A percentile compares a stretch with the other conserved stretches of the same genome.
Conservation (phyloP, 2,888 invertebrate genomes). For the Dicyrtomina minuta region DNA sequence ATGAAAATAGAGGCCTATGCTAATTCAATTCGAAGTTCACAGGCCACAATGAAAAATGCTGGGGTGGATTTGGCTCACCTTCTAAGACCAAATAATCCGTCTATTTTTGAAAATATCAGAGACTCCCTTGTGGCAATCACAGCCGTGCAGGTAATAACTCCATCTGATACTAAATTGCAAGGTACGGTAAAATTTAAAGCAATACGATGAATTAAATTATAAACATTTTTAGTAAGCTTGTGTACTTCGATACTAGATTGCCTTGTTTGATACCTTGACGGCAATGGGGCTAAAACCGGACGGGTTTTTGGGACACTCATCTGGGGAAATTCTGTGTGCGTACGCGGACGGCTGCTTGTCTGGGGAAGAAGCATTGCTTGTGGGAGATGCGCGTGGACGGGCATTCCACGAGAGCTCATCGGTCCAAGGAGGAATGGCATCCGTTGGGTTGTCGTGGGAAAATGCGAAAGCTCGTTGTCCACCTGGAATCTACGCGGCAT, state of each 20-base stretch:
- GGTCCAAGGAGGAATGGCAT: slow-evolving; percentile 58
- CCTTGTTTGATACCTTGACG: slow-evolving; percentile 80
- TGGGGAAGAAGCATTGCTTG: slow-evolving; percentile 86
- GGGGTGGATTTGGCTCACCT: slow-evolving; percentile 78
- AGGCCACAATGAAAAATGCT: slow-evolving; percentile 74
- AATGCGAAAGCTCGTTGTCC: slow-evolving; percentile 73
- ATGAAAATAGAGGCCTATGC: slow-evolving; percentile 76
- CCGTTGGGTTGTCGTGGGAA: slow-evolving; percentile 59
- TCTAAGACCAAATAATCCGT: slow-evolving; percentile 64
- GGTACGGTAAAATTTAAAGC: too few species aligned
- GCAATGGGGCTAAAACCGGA: slow-evolving; percentile 78
- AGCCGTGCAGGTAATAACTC: slow-evolving; percentile 55
- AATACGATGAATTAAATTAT: not conserved
- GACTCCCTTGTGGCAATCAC: slow-evolving; percentile 76
- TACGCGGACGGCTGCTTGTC: slow-evolving; percentile 95
- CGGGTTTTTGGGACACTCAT: slow-evolving; percentile 94
- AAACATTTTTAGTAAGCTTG: not conserved
- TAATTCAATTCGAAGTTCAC: slow-evolving; percentile 58
- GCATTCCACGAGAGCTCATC: slow-evolving; percentile 55
- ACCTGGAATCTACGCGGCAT: slow-evolving; percentile 77
- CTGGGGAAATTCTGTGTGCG: slow-evolving; percentile 89
- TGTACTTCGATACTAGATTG: slow-evolving; percentile 63
- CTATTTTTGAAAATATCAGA: slow-evolving; percentile 71
- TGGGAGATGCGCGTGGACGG: slow-evolving; percentile 58
- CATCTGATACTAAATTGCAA: too few species aligned